Conservation (phyloP, 2,797 vertebrate species). For the Pseudochaenichthys georgianus region DNA sequence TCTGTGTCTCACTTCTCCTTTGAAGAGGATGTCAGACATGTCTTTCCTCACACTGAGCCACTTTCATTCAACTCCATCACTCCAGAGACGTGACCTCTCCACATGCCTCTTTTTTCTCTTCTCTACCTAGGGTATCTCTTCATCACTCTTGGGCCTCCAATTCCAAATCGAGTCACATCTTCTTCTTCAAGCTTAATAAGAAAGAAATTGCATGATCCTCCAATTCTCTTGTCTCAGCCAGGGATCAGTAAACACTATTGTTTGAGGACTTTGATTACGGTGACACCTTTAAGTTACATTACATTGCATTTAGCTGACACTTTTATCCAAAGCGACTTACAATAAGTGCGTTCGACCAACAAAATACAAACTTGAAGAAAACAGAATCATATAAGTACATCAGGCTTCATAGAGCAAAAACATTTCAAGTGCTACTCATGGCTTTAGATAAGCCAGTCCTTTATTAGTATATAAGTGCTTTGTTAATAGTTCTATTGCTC, state of each 20-base stretch:
- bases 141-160: slow-evolving; percentile 28
- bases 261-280: slow-evolving; percentile 45
- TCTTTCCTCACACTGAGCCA: slow-evolving; percentile 48
- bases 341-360: too few relatives aligned
- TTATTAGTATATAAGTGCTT: too few relatives aligned
- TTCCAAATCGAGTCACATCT: slow-evolving; percentile 36
- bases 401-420: too few relatives aligned
- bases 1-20: slow-evolving; percentile 55
- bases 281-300: slow-evolving; percentile 9
- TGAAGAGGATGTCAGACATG: slow-evolving; percentile 68
- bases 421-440: too few relatives aligned
- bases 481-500: too few relatives aligned
- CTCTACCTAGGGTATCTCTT: slow-evolving; percentile 27
- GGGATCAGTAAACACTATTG: slow-evolving; percentile 36
- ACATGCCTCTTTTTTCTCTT: slow-evolving; percentile 3
- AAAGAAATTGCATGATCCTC: slow-evolving; percentile 40
- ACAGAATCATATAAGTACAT: too few relatives aligned
- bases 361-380: too few relatives aligned
- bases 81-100: slow-evolving; percentile 58
- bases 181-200: slow-evolving; percentile 24
- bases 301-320: too few relatives aligned
- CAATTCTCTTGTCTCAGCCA: slow-evolving; percentile 17
- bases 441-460: too few relatives aligned
- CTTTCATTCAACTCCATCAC: slow-evolving; percentile 61
- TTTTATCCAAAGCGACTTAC: too few relatives aligned